Conservation (phyloP, 2,888 invertebrate species). For the Philaethria dido region DNA sequence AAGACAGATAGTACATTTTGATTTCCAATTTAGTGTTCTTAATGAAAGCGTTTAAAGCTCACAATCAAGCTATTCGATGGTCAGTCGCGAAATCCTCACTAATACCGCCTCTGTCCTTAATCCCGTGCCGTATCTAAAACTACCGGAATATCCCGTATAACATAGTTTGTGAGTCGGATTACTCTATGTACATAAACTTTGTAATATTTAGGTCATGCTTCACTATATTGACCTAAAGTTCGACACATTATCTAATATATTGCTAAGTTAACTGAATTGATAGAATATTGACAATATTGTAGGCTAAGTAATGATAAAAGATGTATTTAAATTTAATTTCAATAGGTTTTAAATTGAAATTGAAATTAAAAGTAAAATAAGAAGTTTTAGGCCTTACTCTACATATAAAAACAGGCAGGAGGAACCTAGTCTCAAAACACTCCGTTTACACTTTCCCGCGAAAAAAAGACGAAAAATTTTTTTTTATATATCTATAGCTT, state of each 20-base stretch:
- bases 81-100: slow-evolving; percentile 49
- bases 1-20: slow-evolving; percentile 1
- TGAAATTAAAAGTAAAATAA: neutral
- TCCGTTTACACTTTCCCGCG: too few relatives aligned
- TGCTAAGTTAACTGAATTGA: neutral
- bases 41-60: slow-evolving; percentile 55
- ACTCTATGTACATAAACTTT: slow-evolving; percentile 37
- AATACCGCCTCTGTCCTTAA: slow-evolving; percentile 51
- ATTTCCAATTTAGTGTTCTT: slow-evolving; percentile 31
- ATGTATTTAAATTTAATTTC: too few relatives aligned
- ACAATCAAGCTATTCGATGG: slow-evolving; percentile 53
- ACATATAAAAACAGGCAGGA: too few relatives aligned
- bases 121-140: slow-evolving; percentile 51
- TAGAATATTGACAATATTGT: neutral
- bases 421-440: too few relatives aligned
- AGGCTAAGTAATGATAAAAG: too few relatives aligned
- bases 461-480: too few relatives aligned
- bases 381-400: too few relatives aligned
- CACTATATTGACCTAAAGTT: slow-evolving; percentile 22
- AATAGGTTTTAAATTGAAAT: too few relatives aligned
- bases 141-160: slow-evolving; percentile 49
- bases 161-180: slow-evolving; percentile 50
- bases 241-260: slow-evolving; percentile 9
- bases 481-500: too few relatives aligned
- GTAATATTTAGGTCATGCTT: slow-evolving; percentile 37